Percentiles rank a stretch among this genome's conserved stretches.
Conservation (phyloP, 2,888 invertebrate genomes). For the Entomobrya proxima region DNA sequence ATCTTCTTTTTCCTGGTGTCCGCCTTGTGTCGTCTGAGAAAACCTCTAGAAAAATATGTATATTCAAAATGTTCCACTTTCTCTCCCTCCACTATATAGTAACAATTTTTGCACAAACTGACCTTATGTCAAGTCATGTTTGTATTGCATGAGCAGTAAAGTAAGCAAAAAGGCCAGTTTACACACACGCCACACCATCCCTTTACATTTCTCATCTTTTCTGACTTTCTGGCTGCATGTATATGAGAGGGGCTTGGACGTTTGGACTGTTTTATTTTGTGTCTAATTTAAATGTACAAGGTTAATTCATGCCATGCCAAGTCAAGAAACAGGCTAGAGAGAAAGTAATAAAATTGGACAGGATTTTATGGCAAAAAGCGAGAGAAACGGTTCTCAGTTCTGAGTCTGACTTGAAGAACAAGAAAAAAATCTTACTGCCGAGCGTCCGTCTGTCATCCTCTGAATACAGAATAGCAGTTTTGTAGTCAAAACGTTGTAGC, state of each 20-base stretch:
- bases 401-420: background rate
- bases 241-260: background rate
- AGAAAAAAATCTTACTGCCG: background rate
- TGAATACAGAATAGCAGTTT: background rate
- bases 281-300: constrained; percentile 37
- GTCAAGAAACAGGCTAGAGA: background rate
- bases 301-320: constrained; percentile 24
- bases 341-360: constrained; percentile 19
- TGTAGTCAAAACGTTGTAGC: background rate
- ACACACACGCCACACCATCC: too few relatives aligned
- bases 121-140: constrained; percentile 16
- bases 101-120: background rate
- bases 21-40: constrained; percentile 17
- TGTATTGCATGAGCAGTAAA: background rate
- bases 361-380: background rate
- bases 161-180: background rate
- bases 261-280: background rate
- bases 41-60: background rate
- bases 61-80: too few relatives aligned
- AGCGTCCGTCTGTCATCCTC: background rate
- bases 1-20: background rate
- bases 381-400: background rate
- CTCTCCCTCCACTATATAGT: too few relatives aligned
- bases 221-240: background rate
- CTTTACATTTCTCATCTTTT: background rate